phyloP scores from a whole-genome alignment of 2,797 vertebrate species.

The Tokudaia muenninki region DNA sequence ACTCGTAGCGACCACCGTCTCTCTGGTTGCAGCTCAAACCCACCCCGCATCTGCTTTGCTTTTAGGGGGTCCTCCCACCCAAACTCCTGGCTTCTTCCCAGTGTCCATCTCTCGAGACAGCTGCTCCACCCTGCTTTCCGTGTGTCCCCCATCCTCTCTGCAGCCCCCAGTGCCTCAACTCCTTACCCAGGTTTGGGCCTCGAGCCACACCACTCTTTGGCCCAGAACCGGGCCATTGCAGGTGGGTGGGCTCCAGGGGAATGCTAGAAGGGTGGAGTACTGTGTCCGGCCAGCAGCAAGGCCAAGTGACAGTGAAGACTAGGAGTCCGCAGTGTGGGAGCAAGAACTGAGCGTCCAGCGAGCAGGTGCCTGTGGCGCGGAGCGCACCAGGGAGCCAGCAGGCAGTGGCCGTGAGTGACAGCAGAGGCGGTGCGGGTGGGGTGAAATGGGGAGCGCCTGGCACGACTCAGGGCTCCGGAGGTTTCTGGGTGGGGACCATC shows the following conservation, averaged over 20 bases:
- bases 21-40: slow-evolving; percentile 7
- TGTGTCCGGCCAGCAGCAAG: slow-evolving; percentile 6
- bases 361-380: slow-evolving; percentile 79
- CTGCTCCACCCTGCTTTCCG: background rate
- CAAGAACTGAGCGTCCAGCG: slow-evolving; percentile 72
- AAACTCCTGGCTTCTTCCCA: slow-evolving; percentile 70
- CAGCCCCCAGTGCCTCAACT: slow-evolving; percentile 66
- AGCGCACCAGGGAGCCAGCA: slow-evolving; percentile 56
- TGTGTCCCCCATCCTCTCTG: background rate
- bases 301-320: slow-evolving; percentile 55
- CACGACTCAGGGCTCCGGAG: slow-evolving; percentile 72
- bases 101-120: background rate
- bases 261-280: slow-evolving; percentile 52
- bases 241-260: slow-evolving; percentile 38
- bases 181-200: slow-evolving; percentile 71
- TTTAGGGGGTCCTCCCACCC: slow-evolving; percentile 61
- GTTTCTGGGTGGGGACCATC: slow-evolving; percentile 69
- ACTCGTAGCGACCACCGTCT: background rate
- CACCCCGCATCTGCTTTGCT: slow-evolving; percentile 40
- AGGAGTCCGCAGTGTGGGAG: slow-evolving; percentile 72
- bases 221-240: slow-evolving; percentile 62
- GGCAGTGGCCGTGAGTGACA: slow-evolving; percentile 67
- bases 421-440: slow-evolving; percentile 66
- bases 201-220: slow-evolving; percentile 57
- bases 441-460: slow-evolving; percentile 66